Percentiles rank a stretch among this genome's conserved stretches.
Evolutionary conservation across 2,888 invertebrate species (phyloP).

Genomic region (Heteropelma amictum): DNA sequence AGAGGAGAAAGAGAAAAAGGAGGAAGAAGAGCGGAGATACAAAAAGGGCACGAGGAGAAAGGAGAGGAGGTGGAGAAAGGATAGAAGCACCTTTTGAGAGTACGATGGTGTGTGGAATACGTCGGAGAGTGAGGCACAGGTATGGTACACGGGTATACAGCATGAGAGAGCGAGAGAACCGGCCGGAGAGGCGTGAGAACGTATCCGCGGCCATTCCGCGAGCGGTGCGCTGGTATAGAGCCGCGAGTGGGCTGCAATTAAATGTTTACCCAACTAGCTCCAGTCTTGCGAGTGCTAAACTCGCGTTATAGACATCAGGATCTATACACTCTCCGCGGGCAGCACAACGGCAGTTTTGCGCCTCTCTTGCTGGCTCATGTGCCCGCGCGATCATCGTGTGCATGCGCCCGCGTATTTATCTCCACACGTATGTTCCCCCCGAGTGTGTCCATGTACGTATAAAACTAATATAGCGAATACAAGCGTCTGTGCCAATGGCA

Average conservation of each 20-base stretch:
- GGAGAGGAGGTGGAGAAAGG: constrained; percentile 19
- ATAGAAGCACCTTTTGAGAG: constrained; percentile 23
- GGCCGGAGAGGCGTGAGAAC: constrained; percentile 63
- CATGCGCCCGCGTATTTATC: constrained; percentile 47
- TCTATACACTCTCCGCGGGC: constrained; percentile 45
- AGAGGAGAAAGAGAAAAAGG: constrained; percentile 15
- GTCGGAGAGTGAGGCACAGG: constrained; percentile 37
- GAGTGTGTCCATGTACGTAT: too few species aligned
- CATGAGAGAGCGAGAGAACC: constrained; percentile 8
- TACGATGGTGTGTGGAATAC: not conserved
- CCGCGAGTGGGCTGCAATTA: constrained; percentile 64
- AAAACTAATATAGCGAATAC: too few species aligned
- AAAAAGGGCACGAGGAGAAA: constrained; percentile 15
- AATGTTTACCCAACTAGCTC: constrained; percentile 64
- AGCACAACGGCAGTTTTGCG: constrained; percentile 31
- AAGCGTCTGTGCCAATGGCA: constrained; percentile 52
- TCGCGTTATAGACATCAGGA: constrained; percentile 47
- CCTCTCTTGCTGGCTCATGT: constrained; percentile 19
- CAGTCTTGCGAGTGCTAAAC: constrained; percentile 52
- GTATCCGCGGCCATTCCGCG: constrained; percentile 67
- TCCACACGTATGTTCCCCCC: too few species aligned
- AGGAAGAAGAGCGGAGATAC: constrained; percentile 2
- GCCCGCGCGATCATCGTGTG: not conserved
- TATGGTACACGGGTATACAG: constrained; percentile 1
- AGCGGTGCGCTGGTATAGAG: constrained; percentile 51